Base-by-base conservation (phyloP, 2,113 vertebrate species). In the Sphaerodactylus townsendi region DNA sequence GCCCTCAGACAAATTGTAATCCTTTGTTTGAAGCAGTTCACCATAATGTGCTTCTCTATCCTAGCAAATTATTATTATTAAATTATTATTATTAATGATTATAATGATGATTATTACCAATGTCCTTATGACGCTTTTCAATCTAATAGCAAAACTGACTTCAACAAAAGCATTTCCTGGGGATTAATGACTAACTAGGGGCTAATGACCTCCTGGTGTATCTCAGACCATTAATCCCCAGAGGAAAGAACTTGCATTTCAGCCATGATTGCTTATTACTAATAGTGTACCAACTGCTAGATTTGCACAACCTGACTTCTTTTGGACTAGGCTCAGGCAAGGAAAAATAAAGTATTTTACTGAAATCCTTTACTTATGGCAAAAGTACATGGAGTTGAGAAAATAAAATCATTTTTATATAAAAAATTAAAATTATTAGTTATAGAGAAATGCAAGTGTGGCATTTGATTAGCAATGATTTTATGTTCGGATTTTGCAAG, bases 81-180 rank as follows among this genome's bases (percentile, higher is more conserved):
- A n/a, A n/a, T 56, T 23, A 53, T 53, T 17, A 53, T n/a, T n/a
- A 53, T 53, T 53, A 53, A n/a, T 3, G 15, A 53, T 15, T 19
- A 17, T 15, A 17, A 53, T 11, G 15, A 76, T 30, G 8, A 59
- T 3, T 59, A 62, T n/a, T n/a, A n/a, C 17, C n/a, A 83, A 69
- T 41, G 85, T 53, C 81, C 83, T 33, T 8, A 44, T 17, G 82
- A 87, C 14, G 25, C 11, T 83, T 89, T 84, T 71, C 59, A 85
- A 83, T 8, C 33, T 80, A 85, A 87, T 2, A 85, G n/a, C 65
- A 71, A 66, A 75, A 90, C 75, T 10, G 19, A 79, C 82, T 62
- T 13, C 41, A 73, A 69, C 46, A 77, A 64, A 88, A 87, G 80
- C 41, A 39, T 87, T 90, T 92, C 88, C 86, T 87, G 76, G 33